Percentiles rank a stretch among this genome's conserved stretches.
These are phyloP conservation scores for Lagopus leucura DNA, from an alignment of 2,113 vertebrate genomes.

Conservation along the genomic window DNA sequence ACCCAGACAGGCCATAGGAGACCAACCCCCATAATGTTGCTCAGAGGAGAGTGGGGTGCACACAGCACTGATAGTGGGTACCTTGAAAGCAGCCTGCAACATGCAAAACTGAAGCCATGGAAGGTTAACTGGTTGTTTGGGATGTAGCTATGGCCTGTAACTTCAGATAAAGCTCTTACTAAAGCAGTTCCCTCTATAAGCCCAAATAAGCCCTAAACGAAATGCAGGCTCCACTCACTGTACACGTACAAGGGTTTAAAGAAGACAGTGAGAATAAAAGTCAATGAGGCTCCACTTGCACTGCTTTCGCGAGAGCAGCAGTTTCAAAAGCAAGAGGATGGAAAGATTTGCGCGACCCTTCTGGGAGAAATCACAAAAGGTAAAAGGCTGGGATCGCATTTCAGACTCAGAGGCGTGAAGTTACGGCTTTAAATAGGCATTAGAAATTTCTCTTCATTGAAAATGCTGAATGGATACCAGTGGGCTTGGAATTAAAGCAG, in stretches of 20 bases:
- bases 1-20: background rate
- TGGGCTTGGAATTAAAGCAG: background rate
- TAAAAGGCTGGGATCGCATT: background rate
- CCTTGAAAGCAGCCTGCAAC: background rate
- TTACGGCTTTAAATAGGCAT: background rate
- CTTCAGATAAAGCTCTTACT: background rate
- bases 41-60: background rate
- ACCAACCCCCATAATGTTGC: background rate
- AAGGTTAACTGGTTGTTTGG: background rate
- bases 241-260: background rate
- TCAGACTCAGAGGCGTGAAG: background rate
- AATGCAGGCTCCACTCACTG: background rate
- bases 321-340: background rate
- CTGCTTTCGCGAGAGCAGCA: background rate
- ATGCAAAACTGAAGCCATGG: background rate
- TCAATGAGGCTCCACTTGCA: background rate
- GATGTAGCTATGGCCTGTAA: accelerated
- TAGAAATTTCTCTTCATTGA: background rate
- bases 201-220: background rate
- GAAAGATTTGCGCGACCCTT: background rate
- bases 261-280: background rate
- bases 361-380: background rate
- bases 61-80: accelerated
- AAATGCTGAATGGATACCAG: background rate
- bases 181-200: background rate